Evolutionary conservation across 1,140 invertebrate genomes (phyloP).

Genomic region (Macrotrachela quadricornifera): DNA sequence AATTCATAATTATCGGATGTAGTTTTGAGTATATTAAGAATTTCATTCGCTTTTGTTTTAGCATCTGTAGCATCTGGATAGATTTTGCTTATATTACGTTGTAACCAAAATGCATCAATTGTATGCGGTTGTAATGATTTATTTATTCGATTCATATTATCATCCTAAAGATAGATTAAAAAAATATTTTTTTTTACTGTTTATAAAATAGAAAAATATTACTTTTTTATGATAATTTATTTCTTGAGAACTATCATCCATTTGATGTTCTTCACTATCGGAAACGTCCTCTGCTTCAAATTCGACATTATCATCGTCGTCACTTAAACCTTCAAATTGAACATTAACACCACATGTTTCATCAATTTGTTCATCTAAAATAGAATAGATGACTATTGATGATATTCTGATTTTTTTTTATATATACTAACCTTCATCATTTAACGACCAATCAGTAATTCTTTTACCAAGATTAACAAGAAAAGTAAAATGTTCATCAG

Average conservation of each 20-base stretch:
- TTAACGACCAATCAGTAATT: conserved; percentile 84
- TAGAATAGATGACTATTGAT: conserved; percentile 68
- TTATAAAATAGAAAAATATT: no score
- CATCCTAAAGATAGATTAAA: no score
- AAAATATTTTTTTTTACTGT: no score
- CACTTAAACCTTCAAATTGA: neutral
- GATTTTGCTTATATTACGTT: conserved; percentile 70
- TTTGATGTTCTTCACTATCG: no score
- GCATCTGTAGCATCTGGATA: conserved; percentile 77
- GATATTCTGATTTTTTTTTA: conserved; percentile 93
- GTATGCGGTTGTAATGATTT: no score
- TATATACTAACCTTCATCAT: conserved; percentile 69
- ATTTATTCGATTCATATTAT: no score
- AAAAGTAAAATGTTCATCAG: conserved; percentile 81
- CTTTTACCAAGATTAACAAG: conserved; percentile 90
- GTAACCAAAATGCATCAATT: conserved; percentile 98
- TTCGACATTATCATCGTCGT: neutral
- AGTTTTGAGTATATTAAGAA: conserved; percentile 59
- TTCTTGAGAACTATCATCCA: no score
- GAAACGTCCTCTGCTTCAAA: no score
- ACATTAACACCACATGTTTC: conserved; percentile 4
- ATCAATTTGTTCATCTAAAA: conserved; percentile 7
- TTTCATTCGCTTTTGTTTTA: conserved; percentile 77
- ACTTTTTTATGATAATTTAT: no score
- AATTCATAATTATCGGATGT: conserved; percentile 77